phyloP scores from a whole-genome alignment of 1,140 invertebrate species.

The Diplogasteroides magnus region DNA sequence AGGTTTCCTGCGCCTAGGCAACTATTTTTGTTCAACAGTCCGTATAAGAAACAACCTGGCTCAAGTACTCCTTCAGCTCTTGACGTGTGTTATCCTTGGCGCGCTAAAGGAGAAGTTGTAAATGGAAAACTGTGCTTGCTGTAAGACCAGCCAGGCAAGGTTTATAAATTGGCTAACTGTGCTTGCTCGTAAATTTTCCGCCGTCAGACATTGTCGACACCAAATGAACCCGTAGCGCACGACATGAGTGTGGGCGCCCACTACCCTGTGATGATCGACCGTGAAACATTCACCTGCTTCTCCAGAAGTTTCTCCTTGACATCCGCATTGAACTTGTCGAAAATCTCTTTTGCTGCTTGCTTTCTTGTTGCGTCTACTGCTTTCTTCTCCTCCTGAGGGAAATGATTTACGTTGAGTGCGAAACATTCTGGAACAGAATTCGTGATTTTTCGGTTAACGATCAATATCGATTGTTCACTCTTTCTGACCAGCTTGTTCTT shows the following conservation, averaged over 20 bases:
- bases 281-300: conserved; percentile 4
- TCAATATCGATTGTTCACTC: too few species aligned
- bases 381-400: conserved; percentile 2
- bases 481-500: neutral
- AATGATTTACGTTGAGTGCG: too few species aligned
- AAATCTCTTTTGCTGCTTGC: conserved; percentile 10
- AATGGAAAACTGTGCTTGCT: too few species aligned
- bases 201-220: too few species aligned
- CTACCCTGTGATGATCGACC: too few species aligned
- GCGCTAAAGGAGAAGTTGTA: conserved; percentile 5
- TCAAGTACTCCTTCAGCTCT: conserved; percentile 17
- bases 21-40: too few species aligned
- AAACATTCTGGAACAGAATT: neutral
- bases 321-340: conserved; percentile 2
- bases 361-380: conserved; percentile 2
- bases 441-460: too few species aligned
- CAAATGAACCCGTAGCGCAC: conserved; percentile 6
- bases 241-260: too few species aligned
- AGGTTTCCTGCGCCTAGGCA: neutral
- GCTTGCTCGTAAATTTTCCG: too few species aligned
- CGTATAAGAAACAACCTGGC: neutral
- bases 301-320: conserved; percentile 18
- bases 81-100: conserved; percentile 10
- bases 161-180: too few species aligned
- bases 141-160: too few species aligned